A percentile compares a stretch with the other conserved stretches of the same genome.
These are phyloP conservation scores for Botia almorhae DNA, from an alignment of 2,797 vertebrate species.

Conservation along the genomic window DNA sequence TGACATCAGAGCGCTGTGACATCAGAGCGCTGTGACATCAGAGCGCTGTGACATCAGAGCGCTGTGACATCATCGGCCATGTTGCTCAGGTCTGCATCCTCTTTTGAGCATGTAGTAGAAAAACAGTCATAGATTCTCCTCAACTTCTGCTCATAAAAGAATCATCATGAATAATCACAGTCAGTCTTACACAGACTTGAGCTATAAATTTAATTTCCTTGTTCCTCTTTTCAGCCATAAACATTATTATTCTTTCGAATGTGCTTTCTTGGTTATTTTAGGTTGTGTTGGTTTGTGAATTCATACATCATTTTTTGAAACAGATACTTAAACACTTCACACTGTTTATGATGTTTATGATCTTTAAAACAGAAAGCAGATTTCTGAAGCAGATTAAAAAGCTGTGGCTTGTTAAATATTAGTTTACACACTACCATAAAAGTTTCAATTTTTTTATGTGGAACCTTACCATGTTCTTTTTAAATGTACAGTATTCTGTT, in stretches of 20 bases:
- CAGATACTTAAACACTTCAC: background rate
- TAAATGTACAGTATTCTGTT: too few species aligned
- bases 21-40: background rate
- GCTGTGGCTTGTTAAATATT: background rate
- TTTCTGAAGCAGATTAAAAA: background rate
- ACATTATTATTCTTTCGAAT: background rate
- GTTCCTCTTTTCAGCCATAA: background rate
- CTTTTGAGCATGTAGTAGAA: background rate
- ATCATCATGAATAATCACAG: background rate
- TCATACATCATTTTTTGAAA: too few species aligned
- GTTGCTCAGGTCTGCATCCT: background rate
- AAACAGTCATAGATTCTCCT: background rate
- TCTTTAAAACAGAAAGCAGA: too few species aligned
- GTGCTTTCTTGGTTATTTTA: background rate
- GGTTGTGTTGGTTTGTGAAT: too few species aligned
- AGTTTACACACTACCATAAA: background rate
- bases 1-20: conserved; percentile 3
- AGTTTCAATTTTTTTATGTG: too few species aligned
- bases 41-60: background rate
- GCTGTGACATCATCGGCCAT: background rate
- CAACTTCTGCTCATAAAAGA: background rate
- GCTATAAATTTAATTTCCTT: background rate
- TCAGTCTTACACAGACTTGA: background rate
- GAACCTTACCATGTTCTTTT: too few species aligned
- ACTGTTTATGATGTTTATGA: too few species aligned